Evolutionary conservation across 2,797 vertebrate species (phyloP), one percentile per base, ranked within the genome.

Genomic region (Meda fulgida): DNA sequence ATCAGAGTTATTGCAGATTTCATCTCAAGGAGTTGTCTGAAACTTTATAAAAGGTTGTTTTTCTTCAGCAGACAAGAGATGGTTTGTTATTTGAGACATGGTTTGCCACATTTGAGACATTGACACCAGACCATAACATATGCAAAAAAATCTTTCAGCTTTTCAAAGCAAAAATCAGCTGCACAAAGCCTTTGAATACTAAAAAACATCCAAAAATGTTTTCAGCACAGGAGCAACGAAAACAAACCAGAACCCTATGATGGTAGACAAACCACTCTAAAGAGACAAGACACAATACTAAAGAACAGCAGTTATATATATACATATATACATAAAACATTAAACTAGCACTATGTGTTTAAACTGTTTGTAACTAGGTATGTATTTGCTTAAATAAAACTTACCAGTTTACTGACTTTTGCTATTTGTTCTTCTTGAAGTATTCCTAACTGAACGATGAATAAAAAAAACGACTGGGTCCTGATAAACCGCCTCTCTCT

Each of bases 381-480:
- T 72, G n/a, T 1, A 72, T 81, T 40, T 43, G 11, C 16, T 38
- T 55, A 55, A 36, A 43, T 29, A 29, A 73, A 51, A 73, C 81
- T 83, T 75, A 83, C 81, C 60, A 76, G 31, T 48, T 51, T 23
- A 75, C 14, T 34, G 70, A 48, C 18, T 23, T 11, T 40, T 31
- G 51, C 19, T 36, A 29, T 83, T 26, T 80, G 60, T 51, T 46
- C 78, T 80, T 66, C 18, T 16, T 26, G 60, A 66, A 66, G 43
- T 51, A 83, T 48, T 82, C 11, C 69, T 75, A 76, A 83, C 21
- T 76, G 43, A 66, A 73, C 13, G 11, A 16, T 46, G 29, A 38
- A 38, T 18, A 76, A 23, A 78, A 18, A 66, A 18, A 18, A 18
- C 1, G 5, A 18, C 46, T 75, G 71, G 3, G 40, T 66, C 29